Evolutionary conservation across 2,888 invertebrate genomes (phyloP), one percentile per base, ranked within the genome.

Genomic region (Alsophila aescularia): DNA sequence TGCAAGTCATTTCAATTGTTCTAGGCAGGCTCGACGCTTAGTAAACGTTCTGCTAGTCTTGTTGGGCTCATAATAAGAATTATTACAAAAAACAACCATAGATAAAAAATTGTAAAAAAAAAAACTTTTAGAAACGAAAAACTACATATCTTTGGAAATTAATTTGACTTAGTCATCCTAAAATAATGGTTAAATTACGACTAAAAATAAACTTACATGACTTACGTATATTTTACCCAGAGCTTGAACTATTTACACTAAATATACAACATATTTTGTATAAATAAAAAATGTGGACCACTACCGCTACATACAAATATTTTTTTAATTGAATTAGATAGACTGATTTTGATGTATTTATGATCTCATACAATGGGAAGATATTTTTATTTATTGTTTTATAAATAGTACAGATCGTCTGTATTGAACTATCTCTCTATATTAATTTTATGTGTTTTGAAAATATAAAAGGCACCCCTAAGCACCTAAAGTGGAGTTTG

Each of bases 321-420:
- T 49, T 55, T 64, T 69, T 64, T 59, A 60, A 66, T 62, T 66
- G 15, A 27, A 52, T 70, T 66, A 67, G 56, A 75, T 77, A 77
- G 81, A 83, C 82, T 83, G 81, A 81, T 70, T 65, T 71, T 69
- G 60, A 59, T 61, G 59, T 64, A 63, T 69, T 41, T 53, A 43
- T 69, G 79, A 79, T 81, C 83, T 83, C 83, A 81, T 80, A 7
- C 62, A 72, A 81, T 81, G 79, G 73, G 75, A 58, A 31, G 27
- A 54, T 45, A 58, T 66, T 62, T 62, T 62, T 63, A 45, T 60
- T 52, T 64, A 49, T 57, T 32, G 9, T 40, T n/a, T 27, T 29
- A 24, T 15, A 29, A 14, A 57, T 52, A 56, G 67, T 60, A 64
- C 39, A 24, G 53, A 43, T 9, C 9, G 36, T 42, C 50, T 36